A percentile compares a stretch with the other conserved stretches of the same genome.
Conservation (phyloP, 1,140 invertebrate species). For the Cotesia typhae region DNA sequence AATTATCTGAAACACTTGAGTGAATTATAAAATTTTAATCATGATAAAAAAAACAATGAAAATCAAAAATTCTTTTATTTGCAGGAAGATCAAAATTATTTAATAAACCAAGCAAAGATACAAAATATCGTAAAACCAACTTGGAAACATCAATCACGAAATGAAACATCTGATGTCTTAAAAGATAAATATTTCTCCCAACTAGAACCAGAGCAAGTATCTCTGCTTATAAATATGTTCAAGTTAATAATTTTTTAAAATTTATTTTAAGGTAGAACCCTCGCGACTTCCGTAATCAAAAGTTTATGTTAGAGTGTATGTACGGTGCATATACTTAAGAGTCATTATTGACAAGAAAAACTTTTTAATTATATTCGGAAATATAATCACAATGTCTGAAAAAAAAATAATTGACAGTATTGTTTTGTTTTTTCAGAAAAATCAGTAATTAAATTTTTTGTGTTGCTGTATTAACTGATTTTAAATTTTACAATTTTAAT, state of each 20-base stretch:
- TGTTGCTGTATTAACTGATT: no score
- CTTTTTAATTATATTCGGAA: no score
- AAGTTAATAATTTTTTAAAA: not conserved
- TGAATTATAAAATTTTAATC: not conserved
- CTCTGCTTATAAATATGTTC: not conserved
- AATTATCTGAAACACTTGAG: not conserved
- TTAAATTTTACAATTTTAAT: no score
- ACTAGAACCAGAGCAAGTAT: not conserved
- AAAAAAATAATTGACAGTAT: no score
- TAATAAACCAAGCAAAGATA: not conserved
- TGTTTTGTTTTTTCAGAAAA: no score
- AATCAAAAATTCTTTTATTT: not conserved
- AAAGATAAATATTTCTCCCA: not conserved
- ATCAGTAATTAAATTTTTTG: no score
- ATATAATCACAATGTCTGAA: no score
- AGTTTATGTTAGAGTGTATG: no score
- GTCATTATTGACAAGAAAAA: no score
- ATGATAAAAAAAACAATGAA: not conserved
- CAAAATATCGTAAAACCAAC: not conserved
- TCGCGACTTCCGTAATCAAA: no score
- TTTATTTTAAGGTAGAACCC: not conserved
- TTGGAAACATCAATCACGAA: not conserved
- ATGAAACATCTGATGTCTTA: not conserved
- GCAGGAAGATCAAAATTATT: constrained; percentile 7
- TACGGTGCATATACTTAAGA: no score